These are phyloP conservation scores for Phaethon lepturus DNA, from an alignment of 2,113 vertebrate species.

Conservation along the genomic window DNA sequence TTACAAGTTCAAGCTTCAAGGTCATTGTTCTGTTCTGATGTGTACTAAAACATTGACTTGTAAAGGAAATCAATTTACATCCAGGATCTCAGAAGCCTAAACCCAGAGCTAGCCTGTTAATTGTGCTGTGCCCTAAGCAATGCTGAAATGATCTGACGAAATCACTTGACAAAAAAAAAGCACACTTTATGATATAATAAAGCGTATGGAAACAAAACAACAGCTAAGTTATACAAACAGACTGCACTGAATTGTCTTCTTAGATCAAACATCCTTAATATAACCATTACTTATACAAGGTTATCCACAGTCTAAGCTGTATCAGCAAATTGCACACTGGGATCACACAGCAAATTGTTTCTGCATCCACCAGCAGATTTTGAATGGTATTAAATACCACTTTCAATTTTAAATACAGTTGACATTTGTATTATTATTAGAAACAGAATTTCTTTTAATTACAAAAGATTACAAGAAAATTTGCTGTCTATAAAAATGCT, in stretches of 20 bases:
- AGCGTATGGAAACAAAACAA: background rate
- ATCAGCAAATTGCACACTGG: background rate
- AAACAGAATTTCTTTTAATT: background rate
- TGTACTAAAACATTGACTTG: background rate
- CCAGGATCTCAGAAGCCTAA: background rate
- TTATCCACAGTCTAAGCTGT: background rate
- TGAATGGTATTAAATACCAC: background rate
- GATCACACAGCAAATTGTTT: background rate
- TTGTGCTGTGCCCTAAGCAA: background rate
- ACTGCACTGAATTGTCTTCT: background rate
- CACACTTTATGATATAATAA: background rate
- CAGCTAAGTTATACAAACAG: background rate
- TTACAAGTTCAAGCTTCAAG: background rate
- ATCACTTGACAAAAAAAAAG: background rate
- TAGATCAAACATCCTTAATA: background rate
- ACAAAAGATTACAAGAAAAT: background rate
- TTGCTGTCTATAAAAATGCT: background rate
- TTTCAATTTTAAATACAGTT: background rate
- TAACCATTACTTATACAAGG: background rate
- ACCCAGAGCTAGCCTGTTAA: background rate
- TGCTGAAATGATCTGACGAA: constrained; percentile 2
- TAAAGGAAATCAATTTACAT: background rate
- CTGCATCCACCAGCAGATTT: background rate
- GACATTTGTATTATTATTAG: background rate
- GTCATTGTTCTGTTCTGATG: background rate